Conservation (phyloP, 2,888 invertebrate species). For the Vesta saturnalis region DNA sequence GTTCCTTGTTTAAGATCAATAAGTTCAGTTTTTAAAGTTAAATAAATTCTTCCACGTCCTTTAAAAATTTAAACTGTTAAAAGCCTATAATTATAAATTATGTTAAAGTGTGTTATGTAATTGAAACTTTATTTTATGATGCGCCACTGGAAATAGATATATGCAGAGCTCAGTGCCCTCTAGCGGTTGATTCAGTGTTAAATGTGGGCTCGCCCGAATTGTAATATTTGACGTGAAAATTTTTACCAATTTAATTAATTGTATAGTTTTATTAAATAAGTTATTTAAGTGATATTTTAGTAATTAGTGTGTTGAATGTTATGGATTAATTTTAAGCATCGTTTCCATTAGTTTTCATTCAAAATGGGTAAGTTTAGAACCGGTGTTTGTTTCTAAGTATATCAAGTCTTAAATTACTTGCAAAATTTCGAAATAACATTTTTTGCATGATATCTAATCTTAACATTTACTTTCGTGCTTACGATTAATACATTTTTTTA, state of each 20-base stretch:
- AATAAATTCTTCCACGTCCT: too few species aligned
- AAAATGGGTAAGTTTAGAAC: conserved; percentile 53
- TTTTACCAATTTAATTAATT: conserved; percentile 50
- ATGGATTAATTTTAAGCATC: conserved; percentile 23
- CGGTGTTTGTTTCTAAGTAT: conserved; percentile 45
- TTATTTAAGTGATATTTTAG: conserved; percentile 44
- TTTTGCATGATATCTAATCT: conserved; percentile 31
- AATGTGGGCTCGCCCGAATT: conserved; percentile 58
- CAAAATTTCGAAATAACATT: conserved; percentile 31
- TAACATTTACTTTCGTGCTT: conserved; percentile 20
- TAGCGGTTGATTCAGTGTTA: conserved; percentile 38
- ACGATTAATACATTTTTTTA: conserved; percentile 18
- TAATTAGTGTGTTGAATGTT: conserved; percentile 45
- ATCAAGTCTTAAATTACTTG: conserved; percentile 30
- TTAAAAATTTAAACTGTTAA: too few species aligned
- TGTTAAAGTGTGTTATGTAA: too few species aligned
- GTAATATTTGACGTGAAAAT: conserved; percentile 52
- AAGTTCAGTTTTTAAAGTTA: too few species aligned
- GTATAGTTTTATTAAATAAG: conserved; percentile 42
- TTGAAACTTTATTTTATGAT: not conserved
- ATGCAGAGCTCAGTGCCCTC: conserved; percentile 27
- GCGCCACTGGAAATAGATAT: conserved; percentile 2
- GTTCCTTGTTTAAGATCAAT: too few species aligned
- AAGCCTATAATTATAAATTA: too few species aligned
- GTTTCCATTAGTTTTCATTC: conserved; percentile 42